Base-by-base conservation (phyloP, 1,140 invertebrate species). In the Leucophenga varia region DNA sequence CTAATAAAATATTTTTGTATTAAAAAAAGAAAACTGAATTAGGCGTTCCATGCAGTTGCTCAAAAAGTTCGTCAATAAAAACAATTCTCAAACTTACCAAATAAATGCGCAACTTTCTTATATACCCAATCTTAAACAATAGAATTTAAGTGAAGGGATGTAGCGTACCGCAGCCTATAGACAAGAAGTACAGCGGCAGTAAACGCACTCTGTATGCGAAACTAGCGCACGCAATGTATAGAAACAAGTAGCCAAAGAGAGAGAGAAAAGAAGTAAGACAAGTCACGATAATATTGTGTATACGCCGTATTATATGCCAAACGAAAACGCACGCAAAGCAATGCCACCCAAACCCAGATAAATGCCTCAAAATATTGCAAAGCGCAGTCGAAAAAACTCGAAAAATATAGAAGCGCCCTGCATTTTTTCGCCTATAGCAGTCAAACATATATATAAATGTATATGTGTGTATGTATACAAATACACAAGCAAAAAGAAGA, bases 341-440 rank as follows among this genome's bases (percentile, higher is more conserved):
- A 45, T 19, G 14, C 32, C 18, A 17, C 1, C 3, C 12, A 34
- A 9, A 17, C 13, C 14, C 18, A 13, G 9, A 8, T 9, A 43
- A 17, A 25, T 21, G 22, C 43, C 34, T 20, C 20, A 9, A 19
- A 22, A 45, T 13, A 49, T 47, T 47, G 22, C 30, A n/a, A 17
- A 13, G 16, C 2, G 18, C 14, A 46, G 32, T 13, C 35, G n/a
- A 32, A 34, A 43, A 36, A 39, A 48, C 30, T 45, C 40, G 37
- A 46, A 39, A 30, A 43, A 49, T 28, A 22, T 17, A 28, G 12
- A 41, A 34, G 20, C 53, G 63, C 56, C 63, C 63, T 67, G 63
- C 63, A 67, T 59, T 67, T 34, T 58, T 56, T 43, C 46, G 47
- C 28, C 35, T 31, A 34, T 20, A 28, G 25, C 41, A 32, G 6